Evolutionary conservation across 2,113 vertebrate species (phyloP).

Genomic region (Isurus oxyrinchus): DNA sequence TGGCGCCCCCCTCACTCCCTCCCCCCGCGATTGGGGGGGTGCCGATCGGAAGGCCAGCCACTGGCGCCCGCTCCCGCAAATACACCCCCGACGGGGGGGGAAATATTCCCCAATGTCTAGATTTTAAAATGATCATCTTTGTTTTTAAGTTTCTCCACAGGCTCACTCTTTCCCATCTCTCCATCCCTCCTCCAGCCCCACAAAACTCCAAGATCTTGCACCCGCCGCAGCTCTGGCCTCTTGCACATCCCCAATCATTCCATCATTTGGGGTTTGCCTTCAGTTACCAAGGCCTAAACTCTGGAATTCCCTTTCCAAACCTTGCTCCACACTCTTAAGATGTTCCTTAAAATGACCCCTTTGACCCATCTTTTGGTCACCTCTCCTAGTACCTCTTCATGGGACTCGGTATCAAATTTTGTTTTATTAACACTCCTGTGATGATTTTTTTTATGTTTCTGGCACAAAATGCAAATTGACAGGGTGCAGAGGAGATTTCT

Average conservation of each 20-base stretch:
- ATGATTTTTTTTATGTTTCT: background rate
- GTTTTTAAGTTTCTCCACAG: background rate
- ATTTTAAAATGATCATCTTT: background rate
- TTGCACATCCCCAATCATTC: background rate
- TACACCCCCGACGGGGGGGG: no score
- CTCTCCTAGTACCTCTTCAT: background rate
- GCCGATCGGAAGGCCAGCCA: no score
- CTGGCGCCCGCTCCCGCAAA: no score
- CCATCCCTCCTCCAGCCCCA: background rate
- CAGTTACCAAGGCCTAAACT: no score
- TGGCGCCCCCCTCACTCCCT: no score
- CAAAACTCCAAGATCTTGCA: background rate
- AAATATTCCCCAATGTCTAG: background rate
- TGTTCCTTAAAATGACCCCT: background rate
- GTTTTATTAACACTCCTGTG: background rate
- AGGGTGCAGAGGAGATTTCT: background rate
- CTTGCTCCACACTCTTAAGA: background rate
- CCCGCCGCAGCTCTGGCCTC: background rate
- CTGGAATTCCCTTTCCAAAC: no score
- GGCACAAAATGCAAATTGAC: background rate
- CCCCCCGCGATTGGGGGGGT: no score
- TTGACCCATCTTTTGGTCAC: background rate
- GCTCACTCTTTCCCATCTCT: background rate
- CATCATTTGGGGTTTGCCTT: background rate
- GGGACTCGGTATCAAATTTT: background rate